Evolutionary conservation across 1,140 invertebrate genomes (phyloP).

Genomic region (Camponotus floridanus): DNA sequence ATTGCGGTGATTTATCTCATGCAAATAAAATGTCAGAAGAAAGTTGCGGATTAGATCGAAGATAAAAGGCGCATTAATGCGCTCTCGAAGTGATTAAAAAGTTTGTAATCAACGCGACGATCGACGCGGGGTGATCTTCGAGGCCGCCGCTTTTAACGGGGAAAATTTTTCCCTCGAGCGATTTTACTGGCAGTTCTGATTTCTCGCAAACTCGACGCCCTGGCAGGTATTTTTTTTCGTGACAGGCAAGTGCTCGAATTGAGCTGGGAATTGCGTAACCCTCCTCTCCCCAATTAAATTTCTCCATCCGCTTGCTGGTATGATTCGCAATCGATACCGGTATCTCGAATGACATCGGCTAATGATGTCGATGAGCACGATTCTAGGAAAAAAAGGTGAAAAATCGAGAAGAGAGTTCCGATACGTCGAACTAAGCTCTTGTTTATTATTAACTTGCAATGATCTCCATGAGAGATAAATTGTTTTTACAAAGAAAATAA

Average conservation of each 20-base stretch:
- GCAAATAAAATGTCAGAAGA: constrained; percentile 14
- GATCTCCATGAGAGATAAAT: not conserved
- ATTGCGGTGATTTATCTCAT: not conserved
- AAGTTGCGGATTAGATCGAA: constrained; percentile 2
- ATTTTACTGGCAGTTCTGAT: constrained; percentile 69
- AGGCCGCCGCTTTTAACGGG: constrained; percentile 65
- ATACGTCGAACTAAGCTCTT: not conserved
- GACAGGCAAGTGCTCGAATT: constrained; percentile 72
- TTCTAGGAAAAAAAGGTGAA: constrained; percentile 25
- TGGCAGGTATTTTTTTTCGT: constrained; percentile 71
- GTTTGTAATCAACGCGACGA: constrained; percentile 42
- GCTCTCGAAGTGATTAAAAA: constrained; percentile 52
- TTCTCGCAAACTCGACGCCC: constrained; percentile 53
- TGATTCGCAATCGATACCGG: constrained; percentile 78
- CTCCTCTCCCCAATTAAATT: constrained; percentile 77
- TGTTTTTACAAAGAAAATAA: not conserved
- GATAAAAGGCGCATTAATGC: constrained; percentile 15
- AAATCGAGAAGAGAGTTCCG: constrained; percentile 4
- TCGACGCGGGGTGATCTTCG: constrained; percentile 59
- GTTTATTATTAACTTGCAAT: constrained; percentile 43
- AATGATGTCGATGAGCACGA: constrained; percentile 71
- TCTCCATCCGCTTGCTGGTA: constrained; percentile 71
- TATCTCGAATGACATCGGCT: constrained; percentile 73
- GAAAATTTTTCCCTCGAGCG: constrained; percentile 71
- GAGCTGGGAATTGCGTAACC: constrained; percentile 73